phyloP scores from a whole-genome alignment of 2,113 vertebrate species.

The Onychostruthus taczanowskii region DNA sequence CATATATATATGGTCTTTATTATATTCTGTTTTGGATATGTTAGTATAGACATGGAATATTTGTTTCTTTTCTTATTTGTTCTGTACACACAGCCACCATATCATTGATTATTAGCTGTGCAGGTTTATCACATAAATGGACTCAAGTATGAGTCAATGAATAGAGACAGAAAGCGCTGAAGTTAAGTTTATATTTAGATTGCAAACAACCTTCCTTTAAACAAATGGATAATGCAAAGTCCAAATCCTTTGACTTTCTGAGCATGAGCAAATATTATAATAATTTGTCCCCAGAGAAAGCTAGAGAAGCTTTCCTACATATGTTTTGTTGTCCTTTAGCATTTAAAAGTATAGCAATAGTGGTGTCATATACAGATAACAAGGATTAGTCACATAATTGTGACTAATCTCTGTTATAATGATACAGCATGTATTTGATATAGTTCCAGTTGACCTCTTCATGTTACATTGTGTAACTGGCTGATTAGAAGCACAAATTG shows the following conservation, averaged over 20 bases:
- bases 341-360: conserved; percentile 9
- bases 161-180: not conserved
- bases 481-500: conserved; percentile 46
- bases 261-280: conserved; percentile 19
- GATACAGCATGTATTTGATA: not conserved
- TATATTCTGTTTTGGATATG: not conserved
- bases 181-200: conserved; percentile 38
- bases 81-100: not conserved
- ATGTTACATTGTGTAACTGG: not conserved
- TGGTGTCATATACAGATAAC: not conserved
- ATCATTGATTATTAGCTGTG: conserved; percentile 30
- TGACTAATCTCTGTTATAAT: conserved; percentile 34
- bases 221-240: conserved; percentile 15
- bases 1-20: not conserved
- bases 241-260: conserved; percentile 37
- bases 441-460: conserved; percentile 1
- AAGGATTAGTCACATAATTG: conserved; percentile 38
- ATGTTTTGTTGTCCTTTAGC: not conserved
- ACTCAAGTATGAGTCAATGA: conserved; percentile 20
- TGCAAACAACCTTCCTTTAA: conserved; percentile 17
- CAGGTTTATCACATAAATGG: conserved; percentile 25
- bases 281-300: conserved; percentile 19
- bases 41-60: not conserved
- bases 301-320: not conserved
- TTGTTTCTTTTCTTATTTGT: conserved; percentile 48